Percentiles rank a stretch among this genome's conserved stretches.
phyloP scores from a whole-genome alignment of 2,113 vertebrate genomes.

The Rousettus leschenaultii region DNA sequence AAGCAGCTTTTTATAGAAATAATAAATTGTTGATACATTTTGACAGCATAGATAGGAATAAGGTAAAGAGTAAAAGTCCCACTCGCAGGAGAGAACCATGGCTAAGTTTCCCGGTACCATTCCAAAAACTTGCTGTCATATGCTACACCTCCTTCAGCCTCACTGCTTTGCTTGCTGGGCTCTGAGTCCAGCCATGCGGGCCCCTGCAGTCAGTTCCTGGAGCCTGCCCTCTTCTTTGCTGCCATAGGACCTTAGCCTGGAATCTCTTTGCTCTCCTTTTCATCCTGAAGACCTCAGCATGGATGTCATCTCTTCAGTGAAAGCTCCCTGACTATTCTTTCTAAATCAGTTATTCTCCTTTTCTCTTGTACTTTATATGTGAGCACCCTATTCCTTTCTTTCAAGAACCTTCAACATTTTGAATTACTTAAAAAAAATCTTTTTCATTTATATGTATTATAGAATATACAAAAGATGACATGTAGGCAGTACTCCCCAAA shows the following conservation, averaged over 20 bases:
- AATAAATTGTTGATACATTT: neutral
- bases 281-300: neutral
- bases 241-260: neutral
- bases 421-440: neutral
- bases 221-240: neutral
- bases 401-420: neutral
- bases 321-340: neutral
- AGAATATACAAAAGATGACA: neutral
- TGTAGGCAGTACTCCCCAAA: neutral
- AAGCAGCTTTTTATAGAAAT: neutral
- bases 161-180: neutral
- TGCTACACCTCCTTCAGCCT: neutral
- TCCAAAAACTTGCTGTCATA: neutral
- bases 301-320: neutral
- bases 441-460: neutral
- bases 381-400: neutral
- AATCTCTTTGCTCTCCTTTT: neutral
- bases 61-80: neutral
- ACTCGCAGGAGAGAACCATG: rapidly evolving
- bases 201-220: neutral
- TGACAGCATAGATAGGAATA: neutral
- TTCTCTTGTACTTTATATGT: neutral
- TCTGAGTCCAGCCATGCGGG: rapidly evolving
- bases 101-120: neutral
- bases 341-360: neutral